These are phyloP conservation scores for Oryzias melastigma DNA, from an alignment of 2,113 vertebrate species.

Conservation along the genomic window DNA sequence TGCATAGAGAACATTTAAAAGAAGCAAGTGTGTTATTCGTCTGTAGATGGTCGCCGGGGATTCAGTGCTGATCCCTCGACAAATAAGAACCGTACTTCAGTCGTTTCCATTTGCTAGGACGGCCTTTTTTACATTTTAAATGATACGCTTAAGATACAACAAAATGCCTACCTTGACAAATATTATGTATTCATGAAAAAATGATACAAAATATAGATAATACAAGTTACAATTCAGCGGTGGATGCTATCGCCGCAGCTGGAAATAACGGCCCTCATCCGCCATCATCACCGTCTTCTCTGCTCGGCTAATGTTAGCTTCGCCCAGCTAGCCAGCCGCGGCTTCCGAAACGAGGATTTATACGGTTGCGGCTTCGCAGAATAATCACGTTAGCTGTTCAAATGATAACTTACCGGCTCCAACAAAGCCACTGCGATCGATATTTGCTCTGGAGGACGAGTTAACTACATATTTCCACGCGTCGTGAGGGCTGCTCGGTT, in stretches of 20 bases:
- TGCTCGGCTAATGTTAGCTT: conserved; percentile 64
- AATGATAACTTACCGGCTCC: conserved; percentile 49
- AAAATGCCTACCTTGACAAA: accelerated
- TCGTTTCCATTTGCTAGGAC: conserved; percentile 33
- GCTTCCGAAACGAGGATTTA: neutral
- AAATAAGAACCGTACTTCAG: conserved; percentile 46
- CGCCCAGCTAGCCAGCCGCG: conserved; percentile 13
- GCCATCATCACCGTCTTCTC: conserved; percentile 54
- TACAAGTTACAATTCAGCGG: no score
- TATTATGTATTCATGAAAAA: neutral
- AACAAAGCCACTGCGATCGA: conserved; percentile 32
- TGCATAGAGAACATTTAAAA: neutral
- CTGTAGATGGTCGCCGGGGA: accelerated
- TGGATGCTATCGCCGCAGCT: conserved; percentile 25
- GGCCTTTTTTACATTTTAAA: conserved; percentile 16
- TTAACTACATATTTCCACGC: conserved; percentile 67
- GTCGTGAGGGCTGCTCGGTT: conserved; percentile 32
- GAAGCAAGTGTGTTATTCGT: neutral
- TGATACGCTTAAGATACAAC: neutral
- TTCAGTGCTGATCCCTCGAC: accelerated
- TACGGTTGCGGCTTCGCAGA: neutral
- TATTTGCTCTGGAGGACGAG: conserved; percentile 8
- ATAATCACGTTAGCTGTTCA: neutral
- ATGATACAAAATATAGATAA: no score
- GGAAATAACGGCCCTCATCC: conserved; percentile 60